phyloP scores from a whole-genome alignment of 37 sponge, comb jelly and placozoan genomes.

The Theonella swinhoei region DNA sequence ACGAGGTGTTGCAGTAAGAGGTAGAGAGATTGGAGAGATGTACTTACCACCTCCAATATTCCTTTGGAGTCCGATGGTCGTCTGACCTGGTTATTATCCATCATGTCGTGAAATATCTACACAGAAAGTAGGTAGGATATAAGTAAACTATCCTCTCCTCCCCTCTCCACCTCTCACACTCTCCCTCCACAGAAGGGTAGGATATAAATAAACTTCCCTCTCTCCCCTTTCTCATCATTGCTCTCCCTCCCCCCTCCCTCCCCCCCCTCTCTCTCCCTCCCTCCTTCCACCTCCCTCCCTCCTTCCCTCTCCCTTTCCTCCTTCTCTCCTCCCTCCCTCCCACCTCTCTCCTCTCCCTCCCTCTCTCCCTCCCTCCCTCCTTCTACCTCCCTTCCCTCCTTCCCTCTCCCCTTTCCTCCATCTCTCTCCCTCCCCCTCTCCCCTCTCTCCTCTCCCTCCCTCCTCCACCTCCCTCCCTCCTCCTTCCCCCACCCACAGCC shows the following conservation, averaged over 20 bases:
- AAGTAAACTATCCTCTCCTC: neutral
- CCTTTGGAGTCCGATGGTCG: conserved; percentile 36
- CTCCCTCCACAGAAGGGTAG: neutral
- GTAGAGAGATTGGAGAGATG: no score
- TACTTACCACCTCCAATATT: conserved; percentile 14
- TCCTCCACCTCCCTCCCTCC: neutral
- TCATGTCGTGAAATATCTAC: conserved; percentile 77
- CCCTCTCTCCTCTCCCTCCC: neutral
- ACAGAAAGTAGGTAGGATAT: neutral
- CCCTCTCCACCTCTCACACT: neutral
- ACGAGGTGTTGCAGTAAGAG: no score
- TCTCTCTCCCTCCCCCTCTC: no score
- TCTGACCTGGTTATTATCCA: conserved; percentile 71
- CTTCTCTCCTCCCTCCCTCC: neutral
- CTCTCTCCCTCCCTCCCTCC: neutral
- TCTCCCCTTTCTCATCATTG: neutral
- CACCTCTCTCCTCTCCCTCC: neutral
- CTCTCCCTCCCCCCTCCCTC: neutral
- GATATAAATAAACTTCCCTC: neutral
- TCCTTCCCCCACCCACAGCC: no score
- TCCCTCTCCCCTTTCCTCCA: neutral
- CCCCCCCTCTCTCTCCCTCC: no score
- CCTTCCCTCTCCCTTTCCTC: neutral
- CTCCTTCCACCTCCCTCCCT: neutral
- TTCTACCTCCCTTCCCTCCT: neutral